phyloP scores from a whole-genome alignment of 2,888 invertebrate genomes.

The Rapana venosa region DNA sequence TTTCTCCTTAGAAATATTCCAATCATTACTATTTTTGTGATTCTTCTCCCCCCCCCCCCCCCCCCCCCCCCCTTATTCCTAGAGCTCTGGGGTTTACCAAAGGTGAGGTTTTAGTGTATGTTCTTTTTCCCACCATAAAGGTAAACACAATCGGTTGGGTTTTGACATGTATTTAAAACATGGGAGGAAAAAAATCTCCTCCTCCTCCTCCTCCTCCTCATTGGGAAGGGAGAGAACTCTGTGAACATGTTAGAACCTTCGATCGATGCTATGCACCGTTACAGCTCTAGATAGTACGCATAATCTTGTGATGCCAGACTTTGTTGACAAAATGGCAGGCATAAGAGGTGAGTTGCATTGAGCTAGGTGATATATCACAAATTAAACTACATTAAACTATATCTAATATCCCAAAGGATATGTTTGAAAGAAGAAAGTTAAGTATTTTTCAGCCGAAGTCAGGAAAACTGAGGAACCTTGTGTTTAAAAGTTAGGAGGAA shows the following conservation, averaged over 20 bases:
- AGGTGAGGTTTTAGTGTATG: not conserved
- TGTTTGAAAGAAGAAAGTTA: too few species aligned
- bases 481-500: too few species aligned
- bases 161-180: too few species aligned
- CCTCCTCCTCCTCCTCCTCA: not conserved
- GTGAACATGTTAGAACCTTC: too few species aligned
- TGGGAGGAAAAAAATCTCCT: not conserved
- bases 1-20: too few species aligned
- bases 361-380: not conserved
- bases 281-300: conserved; percentile 27
- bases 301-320: conserved; percentile 30
- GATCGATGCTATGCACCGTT: not conserved
- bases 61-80: too few species aligned
- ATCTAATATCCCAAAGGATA: too few species aligned
- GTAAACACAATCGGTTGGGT: not conserved
- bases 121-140: not conserved
- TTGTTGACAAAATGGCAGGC: conserved; percentile 38
- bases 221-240: not conserved
- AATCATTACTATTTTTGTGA: too few species aligned
- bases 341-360: conserved; percentile 4
- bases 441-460: too few species aligned
- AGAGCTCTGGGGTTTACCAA: not conserved
- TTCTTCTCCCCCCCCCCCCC: too few species aligned
- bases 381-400: too few species aligned
- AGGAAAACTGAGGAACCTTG: too few species aligned